A percentile compares a stretch with the other conserved stretches of the same genome.
These are phyloP conservation scores for Furcula furcula DNA, from an alignment of 2,888 invertebrate species.

Conservation along the genomic window DNA sequence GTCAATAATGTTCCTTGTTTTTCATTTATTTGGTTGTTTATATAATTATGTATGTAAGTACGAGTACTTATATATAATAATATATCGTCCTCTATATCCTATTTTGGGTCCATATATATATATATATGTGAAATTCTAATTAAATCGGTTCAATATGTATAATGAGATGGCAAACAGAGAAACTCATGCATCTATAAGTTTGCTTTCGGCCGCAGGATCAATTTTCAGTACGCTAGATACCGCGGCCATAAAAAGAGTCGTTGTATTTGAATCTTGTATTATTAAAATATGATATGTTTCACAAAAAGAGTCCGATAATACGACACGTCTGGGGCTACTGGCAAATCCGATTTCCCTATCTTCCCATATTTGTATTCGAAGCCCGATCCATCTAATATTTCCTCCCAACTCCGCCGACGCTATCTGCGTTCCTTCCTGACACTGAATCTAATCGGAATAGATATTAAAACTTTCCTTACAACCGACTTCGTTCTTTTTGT, in stretches of 20 bases:
- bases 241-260: conserved; percentile 26
- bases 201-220: too few relatives aligned
- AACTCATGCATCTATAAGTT: too few relatives aligned
- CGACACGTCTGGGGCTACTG: conserved; percentile 73
- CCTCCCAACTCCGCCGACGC: conserved; percentile 73
- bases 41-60: too few relatives aligned
- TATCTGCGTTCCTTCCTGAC: conserved; percentile 79
- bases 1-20: too few relatives aligned
- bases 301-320: conserved; percentile 74
- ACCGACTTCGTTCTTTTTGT: conserved; percentile 51
- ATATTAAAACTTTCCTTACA: conserved; percentile 80
- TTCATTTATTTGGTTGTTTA: too few relatives aligned
- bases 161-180: too few relatives aligned
- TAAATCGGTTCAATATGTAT: too few relatives aligned
- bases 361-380: conserved; percentile 80
- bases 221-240: conserved; percentile 23
- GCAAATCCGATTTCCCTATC: conserved; percentile 80
- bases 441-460: conserved; percentile 82
- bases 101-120: too few relatives aligned
- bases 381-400: conserved; percentile 79
- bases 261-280: conserved; percentile 43
- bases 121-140: too few relatives aligned
- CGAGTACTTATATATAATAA: too few relatives aligned
- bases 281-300: conserved; percentile 67
- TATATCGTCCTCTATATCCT: too few relatives aligned